Evolutionary conservation across 2,113 vertebrate species (phyloP).

Genomic region (Neotragus moschatus): DNA sequence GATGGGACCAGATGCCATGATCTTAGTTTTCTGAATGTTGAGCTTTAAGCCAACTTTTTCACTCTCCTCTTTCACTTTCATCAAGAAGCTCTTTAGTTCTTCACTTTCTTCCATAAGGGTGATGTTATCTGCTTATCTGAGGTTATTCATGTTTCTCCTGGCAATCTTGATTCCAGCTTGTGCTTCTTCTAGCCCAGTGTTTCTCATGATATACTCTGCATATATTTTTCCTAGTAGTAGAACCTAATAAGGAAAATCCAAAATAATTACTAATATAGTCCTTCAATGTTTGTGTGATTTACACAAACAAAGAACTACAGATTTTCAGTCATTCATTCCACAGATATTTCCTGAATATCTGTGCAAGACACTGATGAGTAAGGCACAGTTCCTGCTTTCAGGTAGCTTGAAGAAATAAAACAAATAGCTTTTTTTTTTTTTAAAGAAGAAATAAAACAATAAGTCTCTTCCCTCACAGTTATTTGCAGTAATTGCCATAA

Average conservation of each 20-base stretch:
- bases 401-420: conserved; percentile 18
- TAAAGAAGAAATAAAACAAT: conserved; percentile 13
- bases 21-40: background rate
- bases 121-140: background rate
- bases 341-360: background rate
- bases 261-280: background rate
- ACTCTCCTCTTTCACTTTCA: background rate
- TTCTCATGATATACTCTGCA: background rate
- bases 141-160: background rate
- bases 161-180: background rate
- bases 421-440: background rate
- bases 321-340: conserved; percentile 11
- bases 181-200: background rate
- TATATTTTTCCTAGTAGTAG: background rate
- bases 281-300: background rate
- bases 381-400: background rate
- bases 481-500: conserved; percentile 34
- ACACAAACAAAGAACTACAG: background rate
- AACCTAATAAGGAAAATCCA: background rate
- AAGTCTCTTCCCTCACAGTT: conserved; percentile 5
- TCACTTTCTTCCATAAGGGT: background rate
- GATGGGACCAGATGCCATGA: background rate
- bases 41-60: background rate
- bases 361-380: background rate
- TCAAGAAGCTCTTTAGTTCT: background rate